phyloP scores from a whole-genome alignment of 2,888 invertebrate species.

The Spilarctia lutea region DNA sequence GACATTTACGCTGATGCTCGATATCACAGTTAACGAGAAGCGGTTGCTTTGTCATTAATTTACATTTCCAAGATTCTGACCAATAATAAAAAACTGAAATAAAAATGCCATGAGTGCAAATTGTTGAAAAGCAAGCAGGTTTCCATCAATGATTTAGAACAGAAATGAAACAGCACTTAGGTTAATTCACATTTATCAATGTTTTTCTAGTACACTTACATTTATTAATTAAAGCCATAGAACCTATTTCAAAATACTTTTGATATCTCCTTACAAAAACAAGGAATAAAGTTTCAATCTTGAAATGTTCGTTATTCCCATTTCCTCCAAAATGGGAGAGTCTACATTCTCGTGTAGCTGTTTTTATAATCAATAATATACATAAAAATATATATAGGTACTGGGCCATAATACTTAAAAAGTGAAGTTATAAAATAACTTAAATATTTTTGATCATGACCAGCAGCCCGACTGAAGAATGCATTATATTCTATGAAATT shows the following conservation, averaged over 20 bases:
- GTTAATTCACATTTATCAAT: background rate
- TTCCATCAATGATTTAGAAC: no score
- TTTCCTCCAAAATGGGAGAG: background rate
- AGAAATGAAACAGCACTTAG: background rate
- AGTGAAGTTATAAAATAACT: background rate
- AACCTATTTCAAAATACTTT: background rate
- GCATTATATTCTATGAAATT: background rate
- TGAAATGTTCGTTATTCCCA: background rate
- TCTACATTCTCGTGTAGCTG: background rate
- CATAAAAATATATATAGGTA: background rate
- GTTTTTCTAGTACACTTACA: background rate
- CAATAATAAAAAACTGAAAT: slow-evolving; percentile 35
- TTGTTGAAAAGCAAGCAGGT: background rate
- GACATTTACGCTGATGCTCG: slow-evolving; percentile 83
- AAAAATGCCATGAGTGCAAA: slow-evolving; percentile 4
- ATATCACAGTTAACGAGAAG: slow-evolving; percentile 73
- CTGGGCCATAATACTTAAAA: background rate
- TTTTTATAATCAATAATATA: background rate
- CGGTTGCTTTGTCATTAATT: slow-evolving; percentile 76
- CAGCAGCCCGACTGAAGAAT: background rate
- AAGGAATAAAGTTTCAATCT: background rate
- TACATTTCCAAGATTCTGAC: slow-evolving; percentile 64
- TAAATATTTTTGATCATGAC: background rate
- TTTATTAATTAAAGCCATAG: background rate
- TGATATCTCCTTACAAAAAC: background rate